Conservation (phyloP, 1,140 invertebrate genomes). For the Copidosoma floridanum region DNA sequence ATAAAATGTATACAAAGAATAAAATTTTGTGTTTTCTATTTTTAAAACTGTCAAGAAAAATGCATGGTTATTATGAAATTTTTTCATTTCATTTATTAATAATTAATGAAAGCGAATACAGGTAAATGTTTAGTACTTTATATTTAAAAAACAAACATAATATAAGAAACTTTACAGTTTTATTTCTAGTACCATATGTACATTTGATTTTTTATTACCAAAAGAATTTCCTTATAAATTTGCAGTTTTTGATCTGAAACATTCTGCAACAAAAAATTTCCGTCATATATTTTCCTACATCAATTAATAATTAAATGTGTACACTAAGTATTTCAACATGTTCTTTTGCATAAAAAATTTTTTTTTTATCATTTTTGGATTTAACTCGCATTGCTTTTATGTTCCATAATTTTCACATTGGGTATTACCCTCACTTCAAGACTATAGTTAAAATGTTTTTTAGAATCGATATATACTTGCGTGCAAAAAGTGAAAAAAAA, state of each 20-base stretch:
- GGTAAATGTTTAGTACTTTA: conserved; percentile 5
- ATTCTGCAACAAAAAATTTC: too few relatives aligned
- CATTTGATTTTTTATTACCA: conserved; percentile 14
- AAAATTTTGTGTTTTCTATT: conserved; percentile 14
- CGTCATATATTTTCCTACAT: not conserved
- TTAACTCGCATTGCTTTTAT: too few relatives aligned
- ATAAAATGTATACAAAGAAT: conserved; percentile 32
- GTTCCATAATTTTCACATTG: too few relatives aligned
- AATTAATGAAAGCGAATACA: conserved; percentile 17
- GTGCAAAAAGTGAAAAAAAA: not conserved
- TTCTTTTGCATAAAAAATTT: conserved; percentile 3
- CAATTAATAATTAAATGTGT: conserved; percentile 7
- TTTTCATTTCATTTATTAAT: conserved; percentile 37
- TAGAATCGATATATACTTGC: too few relatives aligned
- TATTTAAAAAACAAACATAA: conserved; percentile 8
- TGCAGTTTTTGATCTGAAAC: not conserved
- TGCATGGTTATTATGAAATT: conserved; percentile 14
- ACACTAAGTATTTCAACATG: not conserved
- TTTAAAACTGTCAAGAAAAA: not conserved
- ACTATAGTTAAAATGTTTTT: too few relatives aligned
- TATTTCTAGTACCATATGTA: conserved; percentile 12
- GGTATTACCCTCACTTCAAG: too few relatives aligned
- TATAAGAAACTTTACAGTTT: conserved; percentile 24
- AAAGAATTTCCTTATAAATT: not conserved
- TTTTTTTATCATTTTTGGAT: not conserved